Evolutionary conservation across 1,140 invertebrate species (phyloP).

Genomic region (Tyrophagus putrescentiae): DNA sequence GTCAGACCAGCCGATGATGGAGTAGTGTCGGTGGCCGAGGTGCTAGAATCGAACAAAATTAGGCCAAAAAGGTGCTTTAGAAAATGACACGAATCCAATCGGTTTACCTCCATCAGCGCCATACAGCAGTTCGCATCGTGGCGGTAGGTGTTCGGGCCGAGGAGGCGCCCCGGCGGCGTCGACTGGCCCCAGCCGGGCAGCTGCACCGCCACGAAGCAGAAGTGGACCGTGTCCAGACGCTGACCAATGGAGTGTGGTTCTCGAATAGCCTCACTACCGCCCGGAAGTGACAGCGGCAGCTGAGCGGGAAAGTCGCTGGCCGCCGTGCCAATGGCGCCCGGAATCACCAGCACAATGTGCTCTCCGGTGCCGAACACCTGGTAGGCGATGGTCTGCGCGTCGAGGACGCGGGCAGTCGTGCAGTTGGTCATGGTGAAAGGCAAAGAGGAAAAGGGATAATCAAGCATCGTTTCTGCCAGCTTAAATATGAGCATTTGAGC

Average conservation of each 20-base stretch:
- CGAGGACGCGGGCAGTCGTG: neutral
- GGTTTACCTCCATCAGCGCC: constrained; percentile 51
- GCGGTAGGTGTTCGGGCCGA: constrained; percentile 47
- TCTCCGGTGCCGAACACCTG: constrained; percentile 14
- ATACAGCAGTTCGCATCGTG: constrained; percentile 54
- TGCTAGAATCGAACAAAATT: constrained; percentile 31
- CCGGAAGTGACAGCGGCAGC: neutral
- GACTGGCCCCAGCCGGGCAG: constrained; percentile 74
- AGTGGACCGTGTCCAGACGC: constrained; percentile 32
- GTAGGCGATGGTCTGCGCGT: neutral
- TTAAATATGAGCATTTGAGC: no score
- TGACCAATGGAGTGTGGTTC: constrained; percentile 28
- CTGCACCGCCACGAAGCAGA: constrained; percentile 59
- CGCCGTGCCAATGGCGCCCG: constrained; percentile 20
- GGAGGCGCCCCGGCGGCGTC: constrained; percentile 56
- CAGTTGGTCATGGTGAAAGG: neutral
- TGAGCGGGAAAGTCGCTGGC: neutral
- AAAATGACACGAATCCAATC: constrained; percentile 10
- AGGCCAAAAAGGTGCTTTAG: neutral
- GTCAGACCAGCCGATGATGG: constrained; percentile 73
- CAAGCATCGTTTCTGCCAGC: neutral
- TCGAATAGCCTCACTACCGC: constrained; percentile 31
- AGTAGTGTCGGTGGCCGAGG: constrained; percentile 52
- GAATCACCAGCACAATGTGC: constrained; percentile 17
- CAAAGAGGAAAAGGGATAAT: neutral